Percentiles rank a stretch among this genome's conserved stretches.
Conservation (phyloP, 2,797 vertebrate species). For the Falco naumanni region DNA sequence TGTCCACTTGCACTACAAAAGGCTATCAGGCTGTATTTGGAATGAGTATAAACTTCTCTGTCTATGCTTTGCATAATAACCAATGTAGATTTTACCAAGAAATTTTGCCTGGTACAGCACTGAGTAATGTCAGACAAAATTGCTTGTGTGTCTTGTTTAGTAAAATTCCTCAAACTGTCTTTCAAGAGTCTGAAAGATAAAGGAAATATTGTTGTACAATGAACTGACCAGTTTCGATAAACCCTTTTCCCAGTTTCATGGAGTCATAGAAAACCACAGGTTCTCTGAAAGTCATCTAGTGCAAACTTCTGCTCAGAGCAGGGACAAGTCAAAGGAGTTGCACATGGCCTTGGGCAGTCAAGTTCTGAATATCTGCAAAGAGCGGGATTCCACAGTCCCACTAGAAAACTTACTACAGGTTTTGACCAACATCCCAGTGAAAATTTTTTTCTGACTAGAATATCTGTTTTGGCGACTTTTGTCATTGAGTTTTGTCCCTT, state of each 20-base stretch:
- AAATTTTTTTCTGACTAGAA: not conserved
- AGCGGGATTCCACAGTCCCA: not conserved
- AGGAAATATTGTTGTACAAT: not conserved
- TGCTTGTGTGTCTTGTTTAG: not conserved
- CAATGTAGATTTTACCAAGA: not conserved
- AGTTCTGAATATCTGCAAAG: not conserved
- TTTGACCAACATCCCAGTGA: not conserved
- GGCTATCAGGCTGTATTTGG: not conserved
- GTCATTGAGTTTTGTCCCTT: not conserved
- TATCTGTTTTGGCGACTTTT: not conserved
- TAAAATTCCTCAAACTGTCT: not conserved
- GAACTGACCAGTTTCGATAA: not conserved
- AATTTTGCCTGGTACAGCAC: not conserved
- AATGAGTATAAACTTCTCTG: not conserved
- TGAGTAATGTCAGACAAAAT: not conserved
- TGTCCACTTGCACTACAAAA: not conserved
- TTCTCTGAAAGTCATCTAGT: not conserved
- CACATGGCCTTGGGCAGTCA: not conserved
- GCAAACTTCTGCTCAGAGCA: not conserved
- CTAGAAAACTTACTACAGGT: not conserved
- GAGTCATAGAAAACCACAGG: not conserved
- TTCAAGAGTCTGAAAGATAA: not conserved
- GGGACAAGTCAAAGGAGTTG: not conserved
- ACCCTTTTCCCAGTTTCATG: not conserved
- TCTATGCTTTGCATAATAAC: not conserved